Evolutionary conservation across 2,113 vertebrate genomes (phyloP), one percentile per base, ranked within the genome.

Genomic region (Vidua chalybeata): DNA sequence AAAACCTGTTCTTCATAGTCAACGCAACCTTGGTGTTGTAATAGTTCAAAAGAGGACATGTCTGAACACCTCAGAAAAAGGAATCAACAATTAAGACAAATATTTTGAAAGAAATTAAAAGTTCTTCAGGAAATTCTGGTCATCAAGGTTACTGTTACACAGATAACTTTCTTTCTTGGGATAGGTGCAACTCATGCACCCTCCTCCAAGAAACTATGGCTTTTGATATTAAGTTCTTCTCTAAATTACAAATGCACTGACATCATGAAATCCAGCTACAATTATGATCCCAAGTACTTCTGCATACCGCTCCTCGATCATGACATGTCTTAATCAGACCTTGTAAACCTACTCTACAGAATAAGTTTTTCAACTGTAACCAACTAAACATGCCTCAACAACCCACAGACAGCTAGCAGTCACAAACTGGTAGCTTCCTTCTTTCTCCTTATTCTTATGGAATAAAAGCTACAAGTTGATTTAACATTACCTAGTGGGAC

Each of bases 391-490:
- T 6, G 11, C 10, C 58, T 41, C 49, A 54, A 3, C 0, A 9
- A 71, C 12, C 19, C 48, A 74, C 0, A 9, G n/a, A 55, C 21
- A 88, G 14, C 30, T 28, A 76, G 49, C 20, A 68, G 82, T 63
- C 45, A 77, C 51, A 61, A 23, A 59, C 0, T 10, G 22, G 20
- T 37, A 58, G 39, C 21, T 63, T 58, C n/a, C 39, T 71, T 69
- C 30, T 67, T 87, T 76, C 28, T 74, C 56, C 24, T 62, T 55
- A 46, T 54, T 66, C 33, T 80, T 72, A 77, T 7, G n/a, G 30
- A 87, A 91, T 23, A 85, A 85, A 96, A 88, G 19, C n/a, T 86
- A 54, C 85, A 91, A 90, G 49, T 63, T 88, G 21, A 63, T 77
- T 86, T 87, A 77, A 54, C 13, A 37, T 84, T 86, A 61, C 61